These are phyloP conservation scores for Cydia amplana DNA, from an alignment of 1,140 invertebrate species.

Conservation along the genomic window DNA sequence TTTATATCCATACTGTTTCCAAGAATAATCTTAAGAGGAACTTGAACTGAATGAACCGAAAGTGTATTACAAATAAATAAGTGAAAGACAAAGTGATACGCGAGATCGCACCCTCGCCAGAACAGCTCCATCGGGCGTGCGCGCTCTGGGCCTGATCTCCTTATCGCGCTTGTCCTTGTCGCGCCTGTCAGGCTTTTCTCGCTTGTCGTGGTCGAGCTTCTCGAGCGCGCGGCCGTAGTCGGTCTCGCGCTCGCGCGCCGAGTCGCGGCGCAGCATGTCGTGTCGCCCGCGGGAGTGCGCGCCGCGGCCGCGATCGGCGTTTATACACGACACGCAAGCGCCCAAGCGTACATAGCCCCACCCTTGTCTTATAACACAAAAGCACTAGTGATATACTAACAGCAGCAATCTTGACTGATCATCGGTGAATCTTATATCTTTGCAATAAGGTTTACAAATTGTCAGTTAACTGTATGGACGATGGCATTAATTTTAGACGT, in stretches of 20 bases:
- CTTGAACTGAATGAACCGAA: too few species aligned
- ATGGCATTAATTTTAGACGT: not conserved
- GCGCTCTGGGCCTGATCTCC: not conserved
- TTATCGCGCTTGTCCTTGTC: not conserved
- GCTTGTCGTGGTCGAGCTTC: not conserved
- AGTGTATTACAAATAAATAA: too few species aligned
- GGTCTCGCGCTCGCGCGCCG: conserved; percentile 19
- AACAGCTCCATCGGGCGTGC: conserved; percentile 9
- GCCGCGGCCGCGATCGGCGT: not conserved
- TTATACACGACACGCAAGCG: not conserved
- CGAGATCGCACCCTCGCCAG: conserved; percentile 9
- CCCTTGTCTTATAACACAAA: not conserved
- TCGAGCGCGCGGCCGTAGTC: not conserved
- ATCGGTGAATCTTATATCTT: too few species aligned
- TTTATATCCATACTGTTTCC: too few species aligned
- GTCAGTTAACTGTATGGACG: too few species aligned
- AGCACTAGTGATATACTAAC: not conserved
- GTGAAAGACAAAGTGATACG: not conserved
- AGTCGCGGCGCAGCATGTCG: conserved; percentile 28
- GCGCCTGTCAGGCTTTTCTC: not conserved
- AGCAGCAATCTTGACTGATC: not conserved
- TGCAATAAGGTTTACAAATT: too few species aligned
- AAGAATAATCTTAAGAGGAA: too few species aligned
- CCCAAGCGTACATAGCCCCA: not conserved
- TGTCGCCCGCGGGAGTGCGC: conserved; percentile 8